Evolutionary conservation across 2,113 vertebrate species (phyloP).

Genomic region (Bombycilla garrulus): DNA sequence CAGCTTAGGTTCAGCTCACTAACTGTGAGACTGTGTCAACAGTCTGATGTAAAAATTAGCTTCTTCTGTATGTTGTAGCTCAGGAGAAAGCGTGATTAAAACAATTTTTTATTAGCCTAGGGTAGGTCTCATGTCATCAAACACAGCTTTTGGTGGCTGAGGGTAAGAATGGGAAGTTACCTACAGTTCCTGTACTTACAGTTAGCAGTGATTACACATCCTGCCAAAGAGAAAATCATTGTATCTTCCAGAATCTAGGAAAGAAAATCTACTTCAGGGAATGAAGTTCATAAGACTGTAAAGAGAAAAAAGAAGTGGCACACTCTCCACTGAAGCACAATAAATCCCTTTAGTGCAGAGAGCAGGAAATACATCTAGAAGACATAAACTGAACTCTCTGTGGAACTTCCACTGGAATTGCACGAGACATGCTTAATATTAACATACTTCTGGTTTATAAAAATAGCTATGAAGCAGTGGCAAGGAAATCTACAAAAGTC

Average conservation of each 20-base stretch:
- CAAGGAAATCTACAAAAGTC: neutral
- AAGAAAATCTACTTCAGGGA: conserved; percentile 68
- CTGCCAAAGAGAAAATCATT: conserved; percentile 94
- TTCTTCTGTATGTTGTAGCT: neutral
- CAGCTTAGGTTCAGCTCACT: conserved; percentile 39
- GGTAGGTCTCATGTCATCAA: neutral
- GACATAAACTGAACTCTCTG: neutral
- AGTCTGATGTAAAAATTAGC: neutral
- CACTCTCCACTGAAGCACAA: neutral
- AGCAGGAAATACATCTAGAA: conserved; percentile 14
- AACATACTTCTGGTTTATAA: neutral
- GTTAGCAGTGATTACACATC: conserved; percentile 91
- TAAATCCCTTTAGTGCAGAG: conserved; percentile 24
- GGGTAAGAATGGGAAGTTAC: neutral
- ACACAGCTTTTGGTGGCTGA: neutral
- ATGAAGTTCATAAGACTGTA: neutral
- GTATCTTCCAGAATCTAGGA: conserved; percentile 92
- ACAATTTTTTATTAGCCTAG: neutral
- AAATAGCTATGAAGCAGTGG: neutral
- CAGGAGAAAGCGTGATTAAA: neutral
- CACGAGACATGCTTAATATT: neutral
- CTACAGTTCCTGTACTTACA: conserved; percentile 76
- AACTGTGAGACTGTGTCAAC: conserved; percentile 4
- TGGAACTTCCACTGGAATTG: neutral
- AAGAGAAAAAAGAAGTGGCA: conserved; percentile 8